phyloP scores from a whole-genome alignment of 35 echinoderm and acorn worm species.

The Lytechinus variegatus region DNA sequence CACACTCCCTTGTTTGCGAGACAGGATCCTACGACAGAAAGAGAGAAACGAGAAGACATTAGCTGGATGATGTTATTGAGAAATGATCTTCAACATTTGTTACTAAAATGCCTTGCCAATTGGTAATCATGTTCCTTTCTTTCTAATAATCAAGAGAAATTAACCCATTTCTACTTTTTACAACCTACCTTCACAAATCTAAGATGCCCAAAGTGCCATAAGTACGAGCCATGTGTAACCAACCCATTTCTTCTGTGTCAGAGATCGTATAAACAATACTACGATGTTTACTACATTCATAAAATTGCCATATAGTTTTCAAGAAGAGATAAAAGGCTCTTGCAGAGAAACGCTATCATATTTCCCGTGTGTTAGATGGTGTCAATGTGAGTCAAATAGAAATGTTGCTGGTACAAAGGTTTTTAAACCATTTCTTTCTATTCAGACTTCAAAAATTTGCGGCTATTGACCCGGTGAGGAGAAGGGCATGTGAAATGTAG shows the following conservation, averaged over 20 bases:
- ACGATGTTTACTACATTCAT: neutral
- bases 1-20: conserved; percentile 30
- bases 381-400: neutral
- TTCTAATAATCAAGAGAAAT: neutral
- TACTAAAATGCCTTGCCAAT: neutral
- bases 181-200: neutral
- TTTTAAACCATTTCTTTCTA: neutral
- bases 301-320: neutral
- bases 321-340: neutral
- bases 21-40: neutral
- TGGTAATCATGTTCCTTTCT: neutral
- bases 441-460: neutral
- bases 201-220: neutral
- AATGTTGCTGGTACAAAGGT: conserved; percentile 11
- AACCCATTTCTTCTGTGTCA: neutral
- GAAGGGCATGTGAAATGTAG: neutral
- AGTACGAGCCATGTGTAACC: neutral
- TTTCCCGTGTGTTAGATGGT: neutral
- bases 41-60: neutral
- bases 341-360: neutral
- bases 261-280: neutral
- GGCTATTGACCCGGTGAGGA: conserved; percentile 7
- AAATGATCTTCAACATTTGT: neutral
- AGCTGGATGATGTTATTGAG: neutral
- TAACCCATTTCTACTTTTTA: neutral